Conservation (phyloP, 1,140 invertebrate genomes). For the Eueides isabella region DNA sequence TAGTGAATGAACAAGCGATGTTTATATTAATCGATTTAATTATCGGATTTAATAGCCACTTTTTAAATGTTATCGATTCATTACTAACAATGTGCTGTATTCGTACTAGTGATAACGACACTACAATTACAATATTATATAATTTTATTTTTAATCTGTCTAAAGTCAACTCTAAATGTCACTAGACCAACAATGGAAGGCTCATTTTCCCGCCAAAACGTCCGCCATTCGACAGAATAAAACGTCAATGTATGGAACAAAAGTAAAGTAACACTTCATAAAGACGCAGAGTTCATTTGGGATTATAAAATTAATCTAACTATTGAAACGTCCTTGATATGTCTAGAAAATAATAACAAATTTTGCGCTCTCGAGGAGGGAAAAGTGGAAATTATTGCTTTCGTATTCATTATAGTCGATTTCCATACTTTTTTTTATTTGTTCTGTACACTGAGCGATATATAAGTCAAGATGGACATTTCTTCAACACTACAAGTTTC, state of each 20-base stretch:
- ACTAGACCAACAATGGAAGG: constrained; percentile 20
- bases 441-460: constrained; percentile 25
- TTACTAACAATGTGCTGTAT: constrained; percentile 8
- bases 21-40: not conserved
- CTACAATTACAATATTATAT: constrained; percentile 7
- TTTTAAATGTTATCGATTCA: not conserved
- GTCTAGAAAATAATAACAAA: constrained; percentile 47
- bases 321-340: constrained; percentile 64
- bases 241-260: constrained; percentile 67
- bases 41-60: not conserved
- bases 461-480: not conserved
- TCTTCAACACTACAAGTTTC: not conserved
- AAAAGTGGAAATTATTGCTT: constrained; percentile 60
- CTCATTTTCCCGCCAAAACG: constrained; percentile 20
- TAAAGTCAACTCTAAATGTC: constrained; percentile 16
- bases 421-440: constrained; percentile 22
- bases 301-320: constrained; percentile 46
- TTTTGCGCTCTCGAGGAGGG: constrained; percentile 42
- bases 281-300: constrained; percentile 38
- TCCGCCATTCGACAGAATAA: constrained; percentile 13
- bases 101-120: constrained; percentile 5
- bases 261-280: constrained; percentile 69
- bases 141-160: constrained; percentile 12
- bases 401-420: constrained; percentile 40
- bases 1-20: not conserved